Conservation (phyloP, 1,140 invertebrate species). For the Calephelis nemesis region DNA sequence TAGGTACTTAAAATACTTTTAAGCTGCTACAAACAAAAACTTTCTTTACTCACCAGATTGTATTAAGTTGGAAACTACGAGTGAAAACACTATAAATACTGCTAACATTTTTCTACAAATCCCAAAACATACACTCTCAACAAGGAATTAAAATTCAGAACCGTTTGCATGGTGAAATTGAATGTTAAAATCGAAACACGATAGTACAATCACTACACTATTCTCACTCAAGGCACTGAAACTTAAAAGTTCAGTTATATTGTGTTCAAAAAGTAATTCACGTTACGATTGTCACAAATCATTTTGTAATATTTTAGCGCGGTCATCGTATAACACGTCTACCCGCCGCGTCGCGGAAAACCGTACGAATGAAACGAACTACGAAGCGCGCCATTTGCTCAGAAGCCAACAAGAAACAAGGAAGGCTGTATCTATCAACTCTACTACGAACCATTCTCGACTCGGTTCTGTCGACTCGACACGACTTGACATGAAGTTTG, state of each 20-base stretch:
- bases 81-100: conserved; percentile 55
- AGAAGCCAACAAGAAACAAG: too few relatives aligned
- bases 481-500: too few relatives aligned
- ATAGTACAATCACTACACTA: conserved; percentile 42
- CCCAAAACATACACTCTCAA: conserved; percentile 55
- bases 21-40: not conserved
- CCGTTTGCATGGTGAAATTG: conserved; percentile 62
- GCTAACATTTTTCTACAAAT: conserved; percentile 68
- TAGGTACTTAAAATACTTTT: too few relatives aligned
- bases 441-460: too few relatives aligned
- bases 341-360: conserved; percentile 35
- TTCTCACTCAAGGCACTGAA: conserved; percentile 42
- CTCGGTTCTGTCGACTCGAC: too few relatives aligned
- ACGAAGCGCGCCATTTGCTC: too few relatives aligned
- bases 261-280: conserved; percentile 36
- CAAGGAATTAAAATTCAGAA: conserved; percentile 57
- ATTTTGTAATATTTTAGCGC: conserved; percentile 54
- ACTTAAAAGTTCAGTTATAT: conserved; percentile 52
- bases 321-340: conserved; percentile 39
- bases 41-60: conserved; percentile 50
- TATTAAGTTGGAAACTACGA: conserved; percentile 49
- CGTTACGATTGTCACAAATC: conserved; percentile 40
- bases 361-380: conserved; percentile 14
- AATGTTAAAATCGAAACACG: conserved; percentile 38
- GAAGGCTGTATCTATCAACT: too few relatives aligned